phyloP scores from a whole-genome alignment of 2,888 invertebrate genomes.

The Stegophylla sp. region DNA sequence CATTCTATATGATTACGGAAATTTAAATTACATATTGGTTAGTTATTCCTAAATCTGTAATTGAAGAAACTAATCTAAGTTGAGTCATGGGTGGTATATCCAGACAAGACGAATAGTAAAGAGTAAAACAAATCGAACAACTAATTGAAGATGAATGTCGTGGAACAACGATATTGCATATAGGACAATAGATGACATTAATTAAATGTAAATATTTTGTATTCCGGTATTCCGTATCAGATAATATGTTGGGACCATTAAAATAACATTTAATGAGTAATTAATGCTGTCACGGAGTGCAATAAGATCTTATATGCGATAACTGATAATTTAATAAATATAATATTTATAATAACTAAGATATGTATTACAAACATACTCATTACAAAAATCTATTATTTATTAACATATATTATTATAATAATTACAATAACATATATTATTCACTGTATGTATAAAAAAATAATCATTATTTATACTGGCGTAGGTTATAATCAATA shows the following conservation, averaged over 20 bases:
- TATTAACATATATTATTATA: no score
- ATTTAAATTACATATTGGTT: no score
- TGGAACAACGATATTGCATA: constrained; percentile 14
- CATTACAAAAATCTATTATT: no score
- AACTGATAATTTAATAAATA: constrained; percentile 13
- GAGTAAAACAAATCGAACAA: constrained; percentile 17
- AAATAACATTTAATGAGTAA: background rate
- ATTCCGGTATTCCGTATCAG: background rate
- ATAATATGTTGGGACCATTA: background rate
- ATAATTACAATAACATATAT: no score
- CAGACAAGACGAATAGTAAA: constrained; percentile 29
- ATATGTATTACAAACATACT: no score
- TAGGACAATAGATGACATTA: constrained; percentile 20
- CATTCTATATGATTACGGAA: no score
- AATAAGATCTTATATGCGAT: background rate
- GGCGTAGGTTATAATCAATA: no score
- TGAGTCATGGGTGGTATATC: constrained; percentile 23
- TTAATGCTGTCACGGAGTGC: background rate
- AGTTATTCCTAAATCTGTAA: no score
- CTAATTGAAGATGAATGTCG: constrained; percentile 20
- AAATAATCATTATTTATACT: no score
- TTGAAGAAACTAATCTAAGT: no score
- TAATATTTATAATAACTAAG: no score
- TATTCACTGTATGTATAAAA: no score
- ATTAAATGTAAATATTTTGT: constrained; percentile 14